Base-by-base conservation (phyloP, 2,888 invertebrate genomes). In the Catocala sponsa region DNA sequence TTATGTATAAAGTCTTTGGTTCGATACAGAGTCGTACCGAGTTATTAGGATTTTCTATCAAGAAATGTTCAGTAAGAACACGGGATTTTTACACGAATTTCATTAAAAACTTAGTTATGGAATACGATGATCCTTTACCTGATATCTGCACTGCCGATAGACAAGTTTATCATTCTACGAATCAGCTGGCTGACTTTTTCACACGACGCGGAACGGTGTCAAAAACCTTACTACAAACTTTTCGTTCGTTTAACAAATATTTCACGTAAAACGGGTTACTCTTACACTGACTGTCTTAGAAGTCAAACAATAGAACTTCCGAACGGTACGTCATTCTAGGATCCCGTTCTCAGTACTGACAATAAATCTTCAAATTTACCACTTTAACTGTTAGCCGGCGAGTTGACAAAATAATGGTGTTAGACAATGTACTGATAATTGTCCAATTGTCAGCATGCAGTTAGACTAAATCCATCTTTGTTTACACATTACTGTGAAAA, bases 361-460 rank as follows among this genome's bases (percentile, higher is more conserved):
- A 82, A 86, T 91, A 90, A 90, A 91, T 90, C 87, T 87, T 79
- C 74, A 78, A 85, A 84, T 89, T 86, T 83, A 85, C 85, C 83
- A 88, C 83, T 85, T 79, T 86, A 86, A 86, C 87, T 82, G 90
- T 88, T 81, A 77, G 84, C 73, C 80, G 70, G 72, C 74, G 72
- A 83, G 86, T 87, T 89, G 86, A 86, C 87, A 86, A 86, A 89
- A 89, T 90, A 91, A 90, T 88, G 85, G 80, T 78, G 74, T 74
- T 74, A 86, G 81, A 91, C 89, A 90, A 89, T 85, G 79, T 74
- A 65, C 68, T 74, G 70, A 78, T 81, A 85, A 89, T 88, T 83
- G 83, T 81, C 68, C 80, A 81, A 84, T 85, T 82, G 82, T 84
- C 59, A 70, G 70, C 79, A 70, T 80, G 80, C 83, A 83, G 81